Evolutionary conservation across 1,140 invertebrate species (phyloP).

Genomic region (Tyrophagus putrescentiae): DNA sequence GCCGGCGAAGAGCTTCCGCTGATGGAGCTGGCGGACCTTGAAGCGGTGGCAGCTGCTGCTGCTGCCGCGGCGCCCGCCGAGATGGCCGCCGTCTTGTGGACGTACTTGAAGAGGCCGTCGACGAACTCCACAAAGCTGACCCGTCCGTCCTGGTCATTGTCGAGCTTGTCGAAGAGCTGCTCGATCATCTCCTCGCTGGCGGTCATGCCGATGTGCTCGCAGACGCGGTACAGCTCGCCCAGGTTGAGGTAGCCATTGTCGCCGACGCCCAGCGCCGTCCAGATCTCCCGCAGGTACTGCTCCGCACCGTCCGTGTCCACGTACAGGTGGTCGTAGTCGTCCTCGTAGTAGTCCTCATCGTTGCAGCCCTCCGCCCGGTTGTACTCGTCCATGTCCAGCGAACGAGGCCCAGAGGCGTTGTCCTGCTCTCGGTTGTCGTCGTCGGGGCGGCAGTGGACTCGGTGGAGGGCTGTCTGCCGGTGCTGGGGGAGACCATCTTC

Average conservation of each 20-base stretch:
- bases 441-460: too few species aligned
- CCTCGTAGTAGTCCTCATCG: too few species aligned
- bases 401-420: too few species aligned
- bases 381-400: too few species aligned
- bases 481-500: too few species aligned
- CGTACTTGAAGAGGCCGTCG: conserved; percentile 39
- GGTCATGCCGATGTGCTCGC: conserved; percentile 46
- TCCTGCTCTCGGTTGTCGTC: too few species aligned
- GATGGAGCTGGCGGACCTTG: background rate
- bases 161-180: conserved; percentile 49
- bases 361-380: too few species aligned
- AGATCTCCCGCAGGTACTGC: conserved; percentile 41
- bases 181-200: conserved; percentile 44
- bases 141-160: conserved; percentile 46
- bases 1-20: background rate
- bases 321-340: background rate
- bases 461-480: too few species aligned
- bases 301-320: conserved; percentile 26
- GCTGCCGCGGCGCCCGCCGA: background rate
- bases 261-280: conserved; percentile 44
- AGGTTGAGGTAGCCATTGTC: conserved; percentile 44
- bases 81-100: background rate
- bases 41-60: background rate
- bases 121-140: conserved; percentile 53
- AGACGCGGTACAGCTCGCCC: conserved; percentile 43